Base-by-base conservation (phyloP, 1,140 invertebrate genomes). In the Drosophila malerkotliana region DNA sequence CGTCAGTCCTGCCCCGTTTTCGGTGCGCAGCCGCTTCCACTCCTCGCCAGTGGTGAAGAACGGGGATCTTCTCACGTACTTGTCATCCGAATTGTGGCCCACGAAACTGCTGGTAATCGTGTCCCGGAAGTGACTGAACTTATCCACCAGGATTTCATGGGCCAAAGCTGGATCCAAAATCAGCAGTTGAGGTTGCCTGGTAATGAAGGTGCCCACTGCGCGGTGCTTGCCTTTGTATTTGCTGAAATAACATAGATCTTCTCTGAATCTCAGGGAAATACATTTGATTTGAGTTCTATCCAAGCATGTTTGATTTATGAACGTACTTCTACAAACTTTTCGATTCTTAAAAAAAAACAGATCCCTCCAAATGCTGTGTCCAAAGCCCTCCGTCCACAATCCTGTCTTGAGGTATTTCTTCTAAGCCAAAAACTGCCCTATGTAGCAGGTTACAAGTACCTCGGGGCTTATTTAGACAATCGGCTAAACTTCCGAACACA, bases 21-120 rank as follows among this genome's bases (percentile, higher is more conserved):
- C 92, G 1, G 85, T 81, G 37, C 94, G 89, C 15, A 92, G 92
- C 15, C 91, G 80, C 77, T 94, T 94, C 94, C 94, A 95, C 8
- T 63, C 72, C 4, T 92, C 91, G 8, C 92, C 93, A 8, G 73
- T 55, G n/a, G 78, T 68, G n/a, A 92, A 79, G 75, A 93, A 93
- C 0, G 93, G 93, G 77, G 93, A 93, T 8, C 72, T 32, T 3
- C 51, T 73, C 24, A 92, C 79, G 30, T 93, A 89, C 21, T 85
- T 90, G 71, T 94, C 93, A 1, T 79, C 61, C 18, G 92, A 18
- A 10, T 87, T 57, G n/a, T 79, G 64, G 0, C 58, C 34, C 4
- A 77, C 64, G 44, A 73, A 90, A 12, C 54, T 73, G 57, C 83
- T 88, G n/a, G 61, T 77, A 37, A 85, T 74, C 47, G 89, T 92